Conservation (phyloP, 2,113 vertebrate genomes). For the Pseudorectes ferrugineus region DNA sequence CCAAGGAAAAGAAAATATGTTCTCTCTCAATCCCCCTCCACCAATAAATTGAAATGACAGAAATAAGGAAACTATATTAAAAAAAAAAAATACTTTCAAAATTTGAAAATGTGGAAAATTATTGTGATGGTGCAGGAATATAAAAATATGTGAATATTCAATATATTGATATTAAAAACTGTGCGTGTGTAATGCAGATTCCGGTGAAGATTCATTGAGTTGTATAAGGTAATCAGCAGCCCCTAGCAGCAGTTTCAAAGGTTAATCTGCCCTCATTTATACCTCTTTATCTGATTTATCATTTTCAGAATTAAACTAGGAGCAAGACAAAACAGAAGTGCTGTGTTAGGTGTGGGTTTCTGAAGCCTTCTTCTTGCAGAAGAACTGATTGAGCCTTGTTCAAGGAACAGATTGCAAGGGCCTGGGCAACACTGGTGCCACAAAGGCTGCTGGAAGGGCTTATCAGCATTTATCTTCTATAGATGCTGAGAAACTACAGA, state of each 20-base stretch:
- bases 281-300: neutral
- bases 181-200: neutral
- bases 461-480: neutral
- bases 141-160: neutral
- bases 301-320: neutral
- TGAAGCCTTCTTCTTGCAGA: neutral
- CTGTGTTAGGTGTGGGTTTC: neutral
- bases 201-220: neutral
- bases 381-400: neutral
- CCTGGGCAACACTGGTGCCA: neutral
- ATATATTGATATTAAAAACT: neutral
- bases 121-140: neutral
- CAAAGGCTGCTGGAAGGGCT: neutral
- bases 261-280: neutral
- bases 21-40: rapidly evolving
- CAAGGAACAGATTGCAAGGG: neutral
- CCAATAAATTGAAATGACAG: neutral
- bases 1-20: neutral
- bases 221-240: neutral
- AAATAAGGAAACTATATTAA: neutral
- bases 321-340: neutral
- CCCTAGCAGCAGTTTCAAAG: neutral
- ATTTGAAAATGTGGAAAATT: neutral
- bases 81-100: neutral
- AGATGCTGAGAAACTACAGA: neutral